phyloP scores from a whole-genome alignment of 2,113 vertebrate species.

The Rhineura floridana region DNA sequence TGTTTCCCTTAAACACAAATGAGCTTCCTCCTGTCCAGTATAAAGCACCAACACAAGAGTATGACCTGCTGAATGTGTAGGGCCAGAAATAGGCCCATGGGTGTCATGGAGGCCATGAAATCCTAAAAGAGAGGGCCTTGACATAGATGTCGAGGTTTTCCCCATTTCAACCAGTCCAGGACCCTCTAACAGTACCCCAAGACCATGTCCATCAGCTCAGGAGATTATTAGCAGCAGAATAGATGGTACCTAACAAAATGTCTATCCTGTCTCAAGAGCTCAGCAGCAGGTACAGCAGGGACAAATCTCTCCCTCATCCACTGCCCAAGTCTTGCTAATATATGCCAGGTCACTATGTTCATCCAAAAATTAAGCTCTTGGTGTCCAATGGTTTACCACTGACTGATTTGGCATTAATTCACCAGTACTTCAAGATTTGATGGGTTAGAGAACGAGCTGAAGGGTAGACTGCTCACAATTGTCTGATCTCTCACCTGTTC shows the following conservation, averaged over 20 bases:
- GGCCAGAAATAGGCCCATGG: neutral
- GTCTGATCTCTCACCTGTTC: neutral
- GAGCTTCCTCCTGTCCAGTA: neutral
- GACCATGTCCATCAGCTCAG: neutral
- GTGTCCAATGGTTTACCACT: too few species aligned
- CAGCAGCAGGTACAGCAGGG: too few species aligned
- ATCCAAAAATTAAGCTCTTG: too few species aligned
- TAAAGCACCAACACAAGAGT: neutral
- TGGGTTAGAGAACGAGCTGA: neutral
- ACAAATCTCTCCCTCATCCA: too few species aligned
- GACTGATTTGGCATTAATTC: too few species aligned
- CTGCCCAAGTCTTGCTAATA: too few species aligned
- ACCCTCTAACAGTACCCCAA: neutral
- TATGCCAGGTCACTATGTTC: neutral
- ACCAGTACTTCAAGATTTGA: too few species aligned
- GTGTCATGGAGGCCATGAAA: neutral
- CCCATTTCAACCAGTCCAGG: too few species aligned
- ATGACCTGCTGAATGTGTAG: neutral
- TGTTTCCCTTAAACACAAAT: neutral
- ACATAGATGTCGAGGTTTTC: neutral
- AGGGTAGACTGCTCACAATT: neutral
- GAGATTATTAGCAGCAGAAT: neutral
- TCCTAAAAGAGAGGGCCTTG: neutral
- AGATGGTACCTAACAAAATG: neutral
- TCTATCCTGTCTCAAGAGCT: too few species aligned